Percentiles rank a stretch among this genome's conserved stretches.
These are phyloP conservation scores for Hylyphantes graminicola DNA, from an alignment of 1,140 invertebrate genomes.

Conservation along the genomic window DNA sequence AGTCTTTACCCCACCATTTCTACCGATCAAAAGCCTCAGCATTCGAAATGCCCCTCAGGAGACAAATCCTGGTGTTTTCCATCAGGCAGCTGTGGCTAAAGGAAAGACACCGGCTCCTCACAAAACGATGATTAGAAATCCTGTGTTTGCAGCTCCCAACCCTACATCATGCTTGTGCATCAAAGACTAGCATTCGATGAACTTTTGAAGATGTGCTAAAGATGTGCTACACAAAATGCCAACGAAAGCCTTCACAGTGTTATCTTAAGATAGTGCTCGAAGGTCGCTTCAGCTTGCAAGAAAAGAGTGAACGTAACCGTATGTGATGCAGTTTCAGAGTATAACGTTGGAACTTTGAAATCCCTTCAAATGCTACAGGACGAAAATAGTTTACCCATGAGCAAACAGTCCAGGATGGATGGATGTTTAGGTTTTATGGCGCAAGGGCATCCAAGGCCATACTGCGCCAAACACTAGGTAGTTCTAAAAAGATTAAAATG, in stretches of 20 bases:
- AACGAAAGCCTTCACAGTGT: conserved; percentile 9
- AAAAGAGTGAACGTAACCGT: neutral
- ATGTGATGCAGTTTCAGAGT: neutral
- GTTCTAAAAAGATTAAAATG: no score
- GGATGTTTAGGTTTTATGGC: no score
- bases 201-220: neutral
- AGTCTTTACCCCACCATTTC: neutral
- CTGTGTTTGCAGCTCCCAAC: neutral
- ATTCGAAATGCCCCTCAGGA: neutral
- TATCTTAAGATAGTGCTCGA: conserved; percentile 2
- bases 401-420: neutral
- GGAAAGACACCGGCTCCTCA: neutral
- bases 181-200: neutral
- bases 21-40: neutral
- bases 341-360: neutral
- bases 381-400: neutral
- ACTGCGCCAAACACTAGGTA: no score
- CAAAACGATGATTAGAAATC: neutral
- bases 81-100: neutral
- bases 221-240: conserved; percentile 8
- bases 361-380: neutral
- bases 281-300: neutral
- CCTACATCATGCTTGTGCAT: neutral
- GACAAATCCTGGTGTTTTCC: conserved; percentile 7
- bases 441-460: no score